Percentiles rank a stretch among this genome's conserved stretches.
phyloP scores from a whole-genome alignment of 2,888 invertebrate genomes.

The Leucophenga montana region DNA sequence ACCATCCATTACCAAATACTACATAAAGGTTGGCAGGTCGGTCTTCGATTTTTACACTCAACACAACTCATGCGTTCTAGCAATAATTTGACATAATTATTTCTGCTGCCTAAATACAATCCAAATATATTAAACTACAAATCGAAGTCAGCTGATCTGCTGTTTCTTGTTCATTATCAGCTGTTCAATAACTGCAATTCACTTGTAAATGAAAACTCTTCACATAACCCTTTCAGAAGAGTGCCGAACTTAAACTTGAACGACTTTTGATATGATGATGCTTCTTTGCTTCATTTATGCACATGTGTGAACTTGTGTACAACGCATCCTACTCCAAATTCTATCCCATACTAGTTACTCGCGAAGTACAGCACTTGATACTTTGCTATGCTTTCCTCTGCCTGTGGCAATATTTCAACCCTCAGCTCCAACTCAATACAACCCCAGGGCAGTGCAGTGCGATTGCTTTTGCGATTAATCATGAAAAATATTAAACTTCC shows the following conservation, averaged over 20 bases:
- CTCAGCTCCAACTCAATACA: not conserved
- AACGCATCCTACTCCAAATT: constrained; percentile 28
- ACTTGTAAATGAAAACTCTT: too few species aligned
- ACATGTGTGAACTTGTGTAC: constrained; percentile 67
- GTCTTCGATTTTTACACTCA: too few species aligned
- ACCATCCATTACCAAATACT: too few species aligned
- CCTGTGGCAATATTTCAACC: not conserved
- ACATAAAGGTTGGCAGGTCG: too few species aligned
- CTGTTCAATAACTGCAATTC: too few species aligned
- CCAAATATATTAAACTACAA: too few species aligned
- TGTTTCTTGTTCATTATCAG: too few species aligned
- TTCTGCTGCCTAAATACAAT: too few species aligned
- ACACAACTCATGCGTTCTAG: too few species aligned
- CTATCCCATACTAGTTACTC: constrained; percentile 8
- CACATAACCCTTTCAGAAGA: constrained; percentile 3
- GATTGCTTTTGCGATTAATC: constrained; percentile 52
- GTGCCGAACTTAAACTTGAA: constrained; percentile 22
- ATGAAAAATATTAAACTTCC: constrained; percentile 50
- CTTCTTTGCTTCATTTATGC: constrained; percentile 48
- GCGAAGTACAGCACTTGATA: not conserved
- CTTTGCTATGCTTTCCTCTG: not conserved
- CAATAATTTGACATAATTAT: too few species aligned
- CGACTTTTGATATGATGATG: constrained; percentile 20
- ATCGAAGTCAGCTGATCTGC: too few species aligned
- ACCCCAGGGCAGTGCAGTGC: not conserved